A percentile compares a stretch with the other conserved stretches of the same genome.
Conservation (phyloP, 2,888 invertebrate genomes). For the Andricus curvator region DNA sequence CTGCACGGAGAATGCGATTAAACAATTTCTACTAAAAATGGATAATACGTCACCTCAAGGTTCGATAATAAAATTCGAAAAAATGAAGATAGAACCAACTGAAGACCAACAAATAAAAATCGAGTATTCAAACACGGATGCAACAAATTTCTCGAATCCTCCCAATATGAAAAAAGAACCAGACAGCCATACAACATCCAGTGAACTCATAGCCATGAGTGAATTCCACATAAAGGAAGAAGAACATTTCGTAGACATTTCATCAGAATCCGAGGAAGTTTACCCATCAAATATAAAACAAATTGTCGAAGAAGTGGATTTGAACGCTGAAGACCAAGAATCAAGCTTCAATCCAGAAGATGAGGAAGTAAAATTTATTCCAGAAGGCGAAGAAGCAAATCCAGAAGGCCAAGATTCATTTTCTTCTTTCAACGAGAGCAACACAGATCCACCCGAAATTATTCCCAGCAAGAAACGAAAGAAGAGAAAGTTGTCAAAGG, state of each 20-base stretch:
- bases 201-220: neutral
- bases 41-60: neutral
- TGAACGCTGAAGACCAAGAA: neutral
- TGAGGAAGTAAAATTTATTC: neutral
- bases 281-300: neutral
- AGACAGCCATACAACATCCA: neutral
- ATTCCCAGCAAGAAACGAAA: neutral
- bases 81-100: neutral
- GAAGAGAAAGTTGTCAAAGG: neutral
- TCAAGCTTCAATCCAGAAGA: neutral
- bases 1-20: neutral
- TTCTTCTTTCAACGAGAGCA: neutral
- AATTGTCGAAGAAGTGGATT: neutral
- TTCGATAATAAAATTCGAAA: neutral
- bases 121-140: neutral
- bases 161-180: neutral
- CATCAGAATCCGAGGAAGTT: neutral
- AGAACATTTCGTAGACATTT: conserved; percentile 7
- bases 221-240: neutral
- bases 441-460: neutral
- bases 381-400: neutral
- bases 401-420: neutral
- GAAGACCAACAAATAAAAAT: neutral
- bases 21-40: neutral
- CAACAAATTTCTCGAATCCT: neutral